Percentiles rank a stretch among this genome's conserved stretches.
Evolutionary conservation across 2,113 vertebrate genomes (phyloP).

Genomic region (Rhea pennata): DNA sequence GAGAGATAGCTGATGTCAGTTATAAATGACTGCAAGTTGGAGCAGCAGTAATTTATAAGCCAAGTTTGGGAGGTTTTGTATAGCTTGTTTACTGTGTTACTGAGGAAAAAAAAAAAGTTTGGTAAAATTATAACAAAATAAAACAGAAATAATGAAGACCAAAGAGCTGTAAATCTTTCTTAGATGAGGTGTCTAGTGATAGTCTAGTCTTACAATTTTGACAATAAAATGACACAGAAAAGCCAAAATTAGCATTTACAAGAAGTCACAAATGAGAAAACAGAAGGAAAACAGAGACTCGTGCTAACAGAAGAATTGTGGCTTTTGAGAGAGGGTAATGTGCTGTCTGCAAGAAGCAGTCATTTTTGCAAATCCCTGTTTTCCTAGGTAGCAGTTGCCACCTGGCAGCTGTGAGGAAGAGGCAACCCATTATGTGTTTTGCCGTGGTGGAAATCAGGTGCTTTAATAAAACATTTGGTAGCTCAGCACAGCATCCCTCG

Average conservation of each 20-base stretch:
- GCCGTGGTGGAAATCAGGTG: background rate
- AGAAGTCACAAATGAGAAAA: constrained; percentile 1
- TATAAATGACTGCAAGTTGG: background rate
- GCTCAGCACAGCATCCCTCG: background rate
- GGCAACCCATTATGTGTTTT: background rate
- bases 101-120: background rate
- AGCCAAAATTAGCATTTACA: background rate
- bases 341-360: background rate
- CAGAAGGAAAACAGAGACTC: background rate
- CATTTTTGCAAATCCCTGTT: constrained; percentile 7
- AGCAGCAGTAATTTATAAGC: background rate
- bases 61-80: background rate
- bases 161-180: background rate
- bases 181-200: background rate
- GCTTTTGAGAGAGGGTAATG: background rate
- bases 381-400: background rate
- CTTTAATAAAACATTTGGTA: background rate
- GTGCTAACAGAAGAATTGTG: background rate
- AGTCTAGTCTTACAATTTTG: background rate
- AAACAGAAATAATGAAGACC: background rate
- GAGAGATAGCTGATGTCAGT: background rate
- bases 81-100: background rate
- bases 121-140: background rate
- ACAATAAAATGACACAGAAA: background rate
- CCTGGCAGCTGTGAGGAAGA: background rate